phyloP scores from a whole-genome alignment of 2,113 vertebrate species.

The Paedocypris sp. region DNA sequence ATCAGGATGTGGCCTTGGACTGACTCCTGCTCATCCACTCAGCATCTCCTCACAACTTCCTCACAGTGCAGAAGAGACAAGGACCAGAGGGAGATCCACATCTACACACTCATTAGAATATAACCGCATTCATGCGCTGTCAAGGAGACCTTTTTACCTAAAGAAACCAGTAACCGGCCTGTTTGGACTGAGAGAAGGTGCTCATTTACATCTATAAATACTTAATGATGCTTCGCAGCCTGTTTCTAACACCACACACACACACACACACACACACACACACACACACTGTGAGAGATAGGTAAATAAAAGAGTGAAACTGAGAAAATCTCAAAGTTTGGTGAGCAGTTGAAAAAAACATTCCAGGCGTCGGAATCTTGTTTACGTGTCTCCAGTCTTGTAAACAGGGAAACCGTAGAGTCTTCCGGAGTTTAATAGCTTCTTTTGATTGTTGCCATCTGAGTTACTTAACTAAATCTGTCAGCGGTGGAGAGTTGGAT shows the following conservation, averaged over 20 bases:
- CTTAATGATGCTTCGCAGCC: neutral
- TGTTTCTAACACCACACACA: neutral
- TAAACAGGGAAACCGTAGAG: neutral
- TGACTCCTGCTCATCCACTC: constrained; percentile 3
- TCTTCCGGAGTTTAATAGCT: constrained; percentile 10
- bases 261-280: neutral
- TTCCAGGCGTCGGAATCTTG: neutral
- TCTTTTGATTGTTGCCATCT: constrained; percentile 12
- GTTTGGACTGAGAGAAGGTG: neutral
- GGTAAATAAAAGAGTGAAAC: neutral
- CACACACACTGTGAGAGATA: neutral
- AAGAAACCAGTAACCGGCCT: constrained; percentile 22
- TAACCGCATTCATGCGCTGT: constrained; percentile 25
- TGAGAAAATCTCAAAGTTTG: neutral
- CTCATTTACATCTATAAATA: constrained; percentile 19
- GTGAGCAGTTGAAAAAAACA: neutral
- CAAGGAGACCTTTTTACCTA: constrained; percentile 11
- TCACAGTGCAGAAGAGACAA: too few species aligned
- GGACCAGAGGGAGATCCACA: constrained; percentile 15
- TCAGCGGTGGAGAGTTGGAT: too few species aligned
- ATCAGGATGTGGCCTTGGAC: neutral
- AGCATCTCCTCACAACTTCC: neutral
- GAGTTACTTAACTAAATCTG: too few species aligned
- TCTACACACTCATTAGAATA: constrained; percentile 13
- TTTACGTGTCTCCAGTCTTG: neutral